Percentiles rank a stretch among this genome's conserved stretches.
phyloP scores from a whole-genome alignment of 2,797 vertebrate genomes.

The Paedocypris micromegethes region DNA sequence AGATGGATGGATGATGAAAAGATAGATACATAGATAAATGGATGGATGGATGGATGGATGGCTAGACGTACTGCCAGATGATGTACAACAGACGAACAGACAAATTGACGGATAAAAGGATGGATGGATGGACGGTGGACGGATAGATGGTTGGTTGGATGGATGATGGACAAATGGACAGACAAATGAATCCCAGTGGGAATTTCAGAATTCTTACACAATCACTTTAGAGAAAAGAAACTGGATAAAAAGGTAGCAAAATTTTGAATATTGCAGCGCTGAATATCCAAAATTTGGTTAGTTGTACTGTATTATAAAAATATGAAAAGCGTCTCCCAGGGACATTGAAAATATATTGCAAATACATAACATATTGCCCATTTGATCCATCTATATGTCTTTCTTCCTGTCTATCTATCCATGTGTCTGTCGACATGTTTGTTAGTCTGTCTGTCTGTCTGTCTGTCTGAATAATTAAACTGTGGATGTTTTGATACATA shows the following conservation, averaged over 20 bases:
- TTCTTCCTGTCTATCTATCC: too few relatives aligned
- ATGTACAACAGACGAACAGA: neutral
- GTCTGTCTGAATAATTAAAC: too few relatives aligned
- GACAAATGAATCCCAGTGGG: neutral
- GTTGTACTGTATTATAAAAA: constrained; percentile 1
- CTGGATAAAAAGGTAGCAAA: neutral
- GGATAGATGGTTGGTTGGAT: neutral
- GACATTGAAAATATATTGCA: neutral
- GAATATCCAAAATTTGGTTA: constrained; percentile 18
- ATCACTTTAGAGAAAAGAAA: constrained; percentile 2
- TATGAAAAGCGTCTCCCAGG: constrained; percentile 14
- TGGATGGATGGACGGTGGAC: neutral
- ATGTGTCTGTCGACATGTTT: too few relatives aligned
- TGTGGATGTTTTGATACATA: neutral
- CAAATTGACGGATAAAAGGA: neutral
- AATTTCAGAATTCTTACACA: neutral
- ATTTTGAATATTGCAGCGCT: neutral
- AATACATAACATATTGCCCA: constrained; percentile 9
- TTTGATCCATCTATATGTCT: neutral
- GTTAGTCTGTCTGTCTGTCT: too few relatives aligned
- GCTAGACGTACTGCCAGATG: too few relatives aligned
- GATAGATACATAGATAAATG: too few relatives aligned
- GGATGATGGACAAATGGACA: neutral
- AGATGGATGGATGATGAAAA: too few relatives aligned
- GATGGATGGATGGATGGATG: too few relatives aligned